phyloP scores from a whole-genome alignment of 2,888 invertebrate genomes.

The Leptogaster cylindrica region DNA sequence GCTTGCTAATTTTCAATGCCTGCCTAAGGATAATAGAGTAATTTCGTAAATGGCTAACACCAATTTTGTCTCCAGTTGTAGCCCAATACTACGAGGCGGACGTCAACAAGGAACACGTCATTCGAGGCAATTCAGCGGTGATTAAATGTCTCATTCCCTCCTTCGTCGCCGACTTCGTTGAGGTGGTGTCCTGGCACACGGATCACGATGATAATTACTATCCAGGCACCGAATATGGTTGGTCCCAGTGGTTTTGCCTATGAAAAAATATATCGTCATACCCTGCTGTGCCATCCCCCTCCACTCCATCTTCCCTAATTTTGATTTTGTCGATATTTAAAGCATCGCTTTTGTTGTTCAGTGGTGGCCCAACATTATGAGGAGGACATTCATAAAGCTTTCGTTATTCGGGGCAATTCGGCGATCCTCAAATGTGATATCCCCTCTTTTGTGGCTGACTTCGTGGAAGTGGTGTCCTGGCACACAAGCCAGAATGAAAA shows the following conservation, averaged over 20 bases:
- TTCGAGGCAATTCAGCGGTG: slow-evolving; percentile 80
- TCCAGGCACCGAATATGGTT: slow-evolving; percentile 69
- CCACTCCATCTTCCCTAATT: slow-evolving; percentile 15
- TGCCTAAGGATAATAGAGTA: neutral
- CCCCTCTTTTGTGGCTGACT: slow-evolving; percentile 92
- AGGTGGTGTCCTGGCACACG: slow-evolving; percentile 81
- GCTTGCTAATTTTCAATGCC: slow-evolving; percentile 13
- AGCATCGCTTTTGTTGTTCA: no score
- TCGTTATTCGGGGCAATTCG: slow-evolving; percentile 87
- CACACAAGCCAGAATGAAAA: slow-evolving; percentile 71
- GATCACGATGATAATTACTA: slow-evolving; percentile 75
- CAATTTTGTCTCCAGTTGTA: slow-evolving; percentile 67
- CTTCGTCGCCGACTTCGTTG: slow-evolving; percentile 85
- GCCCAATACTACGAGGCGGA: slow-evolving; percentile 83
- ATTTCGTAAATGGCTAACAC: slow-evolving; percentile 6
- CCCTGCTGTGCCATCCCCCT: slow-evolving; percentile 7
- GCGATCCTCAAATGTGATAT: slow-evolving; percentile 88
- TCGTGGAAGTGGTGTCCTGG: slow-evolving; percentile 87
- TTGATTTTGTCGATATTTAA: slow-evolving; percentile 35
- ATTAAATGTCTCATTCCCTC: slow-evolving; percentile 84
- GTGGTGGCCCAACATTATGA: slow-evolving; percentile 91
- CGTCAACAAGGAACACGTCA: slow-evolving; percentile 84
- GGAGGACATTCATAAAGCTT: slow-evolving; percentile 90
- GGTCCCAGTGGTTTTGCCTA: slow-evolving; percentile 13
- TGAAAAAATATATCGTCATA: slow-evolving; percentile 1